A percentile compares a stretch with the other conserved stretches of the same genome.
phyloP scores from a whole-genome alignment of 2,888 invertebrate genomes.

The Hirudinaria manillensis region DNA sequence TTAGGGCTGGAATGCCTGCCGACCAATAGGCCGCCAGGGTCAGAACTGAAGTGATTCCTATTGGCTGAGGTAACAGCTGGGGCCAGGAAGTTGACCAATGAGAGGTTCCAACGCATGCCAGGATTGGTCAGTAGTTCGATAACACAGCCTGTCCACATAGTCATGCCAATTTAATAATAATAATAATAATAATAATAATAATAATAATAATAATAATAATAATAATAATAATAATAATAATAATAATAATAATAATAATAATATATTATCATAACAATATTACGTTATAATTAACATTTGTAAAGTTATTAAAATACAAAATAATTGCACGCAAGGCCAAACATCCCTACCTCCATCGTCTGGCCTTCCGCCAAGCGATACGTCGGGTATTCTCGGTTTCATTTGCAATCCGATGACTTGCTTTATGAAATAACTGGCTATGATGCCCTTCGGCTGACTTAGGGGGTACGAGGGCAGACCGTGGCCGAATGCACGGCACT shows the following conservation, averaged over 20 bases:
- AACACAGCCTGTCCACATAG: neutral
- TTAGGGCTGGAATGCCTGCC: neutral
- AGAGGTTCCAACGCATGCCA: conserved; percentile 22
- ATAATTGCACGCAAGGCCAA: too few relatives aligned
- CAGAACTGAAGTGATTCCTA: neutral
- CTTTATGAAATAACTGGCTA: neutral
- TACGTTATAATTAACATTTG: neutral
- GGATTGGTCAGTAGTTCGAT: conserved; percentile 3
- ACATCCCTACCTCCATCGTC: conserved; percentile 1
- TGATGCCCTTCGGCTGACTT: neutral
- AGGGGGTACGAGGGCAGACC: neutral
- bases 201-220: too few relatives aligned
- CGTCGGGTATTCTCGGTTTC: conserved; percentile 2
- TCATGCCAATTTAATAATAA: too few relatives aligned
- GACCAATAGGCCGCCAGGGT: neutral
- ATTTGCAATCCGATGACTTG: neutral
- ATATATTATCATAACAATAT: neutral
- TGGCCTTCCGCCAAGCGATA: neutral
- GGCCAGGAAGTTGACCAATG: conserved; percentile 17
- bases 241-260: too few relatives aligned
- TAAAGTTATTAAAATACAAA: neutral
- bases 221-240: too few relatives aligned
- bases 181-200: too few relatives aligned
- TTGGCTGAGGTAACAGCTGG: neutral
- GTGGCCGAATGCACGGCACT: neutral